Evolutionary conservation across 2,888 invertebrate genomes (phyloP), one percentile per base, ranked within the genome.

Genomic region (Cyclophora albipunctata): DNA sequence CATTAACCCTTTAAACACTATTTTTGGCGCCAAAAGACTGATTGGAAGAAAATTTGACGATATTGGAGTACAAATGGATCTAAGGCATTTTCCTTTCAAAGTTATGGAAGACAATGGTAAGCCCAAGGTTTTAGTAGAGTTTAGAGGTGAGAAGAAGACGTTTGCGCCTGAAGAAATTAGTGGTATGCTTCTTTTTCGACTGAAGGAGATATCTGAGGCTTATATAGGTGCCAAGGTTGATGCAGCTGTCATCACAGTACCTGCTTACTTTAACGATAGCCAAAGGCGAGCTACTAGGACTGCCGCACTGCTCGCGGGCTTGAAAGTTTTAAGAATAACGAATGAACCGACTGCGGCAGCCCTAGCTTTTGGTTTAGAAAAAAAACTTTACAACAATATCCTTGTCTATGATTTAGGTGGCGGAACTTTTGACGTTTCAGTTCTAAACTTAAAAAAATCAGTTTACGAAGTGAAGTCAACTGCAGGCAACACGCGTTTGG

Each of bases 281-380:
- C 84, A 85, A 48, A 68, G 84, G 0, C 77, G 80, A 48, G 81
- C 83, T 0, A 83, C 80, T 2, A 73, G 67, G 49, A 53, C 66
- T 0, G 84, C 84, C 3, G 84, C 73, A 0, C 52, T 60, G 0
- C 71, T 83, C 35, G 84, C 81, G 3, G 84, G 84, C 2, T 58
- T 85, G 2, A 71, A 84, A 41, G 67, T 85, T 0, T 50, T 84
- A 2, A 68, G 75, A 40, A 75, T 84, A 2, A 69, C 78, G 0
- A 84, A 83, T 40, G 84, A 84, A 50, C 80, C 83, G 0, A 80
- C 82, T 0, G 81, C 84, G 0, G 83, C 83, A 0, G 84, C 82
- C 1, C 59, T 85, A 2, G 78, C 82, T 2, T 84, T 79, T 47
- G 80, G 84, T 0, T 54, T 81, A 4, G 67, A 71, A 42, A 69